Conservation (phyloP, 2,113 vertebrate genomes). For the Odobenus rosmarus region DNA sequence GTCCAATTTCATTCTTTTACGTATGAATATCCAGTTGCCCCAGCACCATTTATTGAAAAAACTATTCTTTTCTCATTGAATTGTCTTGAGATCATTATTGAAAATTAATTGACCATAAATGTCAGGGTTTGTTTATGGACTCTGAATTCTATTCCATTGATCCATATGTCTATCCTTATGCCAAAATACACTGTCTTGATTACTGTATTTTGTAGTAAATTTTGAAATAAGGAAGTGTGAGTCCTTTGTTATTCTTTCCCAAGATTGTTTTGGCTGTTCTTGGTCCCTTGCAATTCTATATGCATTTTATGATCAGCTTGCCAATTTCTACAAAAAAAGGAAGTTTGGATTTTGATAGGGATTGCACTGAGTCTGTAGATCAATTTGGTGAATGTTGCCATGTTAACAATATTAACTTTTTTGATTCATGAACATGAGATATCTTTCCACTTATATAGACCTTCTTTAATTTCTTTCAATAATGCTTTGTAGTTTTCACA, state of each 20-base stretch:
- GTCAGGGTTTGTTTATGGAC: not conserved
- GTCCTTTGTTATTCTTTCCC: not conserved
- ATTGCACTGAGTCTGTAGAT: not conserved
- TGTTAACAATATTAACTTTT: not conserved
- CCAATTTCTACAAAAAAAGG: not conserved
- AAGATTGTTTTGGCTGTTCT: not conserved
- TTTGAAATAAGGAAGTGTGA: not conserved
- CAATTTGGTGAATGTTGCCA: not conserved
- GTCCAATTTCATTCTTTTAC: not conserved
- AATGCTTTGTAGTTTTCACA: not conserved
- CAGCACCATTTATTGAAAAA: not conserved
- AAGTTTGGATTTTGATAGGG: not conserved
- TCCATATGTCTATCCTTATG: not conserved
- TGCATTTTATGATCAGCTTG: not conserved
- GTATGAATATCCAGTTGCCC: not conserved
- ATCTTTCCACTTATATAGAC: not conserved
- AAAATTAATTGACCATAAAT: not conserved
- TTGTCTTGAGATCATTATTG: not conserved
- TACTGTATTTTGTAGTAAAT: not conserved
- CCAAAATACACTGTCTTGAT: not conserved
- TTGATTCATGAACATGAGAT: not conserved
- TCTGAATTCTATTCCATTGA: not conserved
- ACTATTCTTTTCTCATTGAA: not conserved
- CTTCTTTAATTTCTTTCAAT: not conserved
- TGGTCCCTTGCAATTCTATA: not conserved